Evolutionary conservation across 2,888 invertebrate species (phyloP).

Genomic region (Patella caerulea): DNA sequence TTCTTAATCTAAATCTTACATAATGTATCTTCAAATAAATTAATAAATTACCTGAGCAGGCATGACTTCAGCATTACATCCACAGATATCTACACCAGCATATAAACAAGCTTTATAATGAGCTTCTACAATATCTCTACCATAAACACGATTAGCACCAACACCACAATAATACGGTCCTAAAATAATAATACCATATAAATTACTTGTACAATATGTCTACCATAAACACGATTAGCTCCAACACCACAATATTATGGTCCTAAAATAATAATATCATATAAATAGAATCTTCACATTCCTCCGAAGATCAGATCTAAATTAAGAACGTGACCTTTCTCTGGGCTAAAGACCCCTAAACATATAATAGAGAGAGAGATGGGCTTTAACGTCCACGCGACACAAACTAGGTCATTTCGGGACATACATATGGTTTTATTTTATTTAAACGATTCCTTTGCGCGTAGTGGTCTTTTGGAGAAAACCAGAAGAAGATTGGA

Average conservation of each 20-base stretch:
- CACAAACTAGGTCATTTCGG: too few relatives aligned
- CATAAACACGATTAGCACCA: conserved; percentile 94
- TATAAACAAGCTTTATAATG: conserved; percentile 95
- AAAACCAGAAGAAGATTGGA: too few relatives aligned
- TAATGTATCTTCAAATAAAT: too few relatives aligned
- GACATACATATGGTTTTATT: too few relatives aligned
- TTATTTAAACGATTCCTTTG: too few relatives aligned
- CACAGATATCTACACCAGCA: conserved; percentile 92
- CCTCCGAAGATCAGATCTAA: too few relatives aligned
- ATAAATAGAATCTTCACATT: too few relatives aligned
- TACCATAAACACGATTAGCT: conserved; percentile 93
- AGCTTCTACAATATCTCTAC: conserved; percentile 95
- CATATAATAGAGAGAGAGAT: too few relatives aligned
- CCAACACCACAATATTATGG: conserved; percentile 99
- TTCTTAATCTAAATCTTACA: too few relatives aligned
- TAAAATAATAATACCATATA: conserved; percentile 44
- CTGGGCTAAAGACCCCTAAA: background rate
- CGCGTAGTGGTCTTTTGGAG: too few relatives aligned
- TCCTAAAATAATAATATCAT: conserved; percentile 74
- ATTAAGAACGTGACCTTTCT: too few relatives aligned
- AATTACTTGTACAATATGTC: conserved; percentile 91
- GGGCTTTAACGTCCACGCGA: too few relatives aligned
- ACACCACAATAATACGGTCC: conserved; percentile 99
- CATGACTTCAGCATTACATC: conserved; percentile 99
- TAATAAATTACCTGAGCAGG: conserved; percentile 80